phyloP scores from a whole-genome alignment of 2,797 vertebrate genomes.

The Hoplostethus atlanticus region DNA sequence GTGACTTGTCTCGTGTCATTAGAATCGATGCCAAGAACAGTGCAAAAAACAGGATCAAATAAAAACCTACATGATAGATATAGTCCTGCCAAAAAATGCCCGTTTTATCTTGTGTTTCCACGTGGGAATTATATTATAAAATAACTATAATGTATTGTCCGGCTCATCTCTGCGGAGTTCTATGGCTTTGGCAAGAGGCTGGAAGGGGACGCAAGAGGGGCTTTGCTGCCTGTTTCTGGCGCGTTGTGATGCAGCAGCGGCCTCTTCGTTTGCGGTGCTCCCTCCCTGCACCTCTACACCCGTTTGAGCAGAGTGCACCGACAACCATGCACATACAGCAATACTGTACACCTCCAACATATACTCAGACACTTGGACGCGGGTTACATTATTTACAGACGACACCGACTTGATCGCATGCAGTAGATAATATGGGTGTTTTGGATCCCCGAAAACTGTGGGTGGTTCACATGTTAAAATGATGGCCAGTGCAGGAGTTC shows the following conservation, averaged over 20 bases:
- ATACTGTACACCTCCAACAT: constrained; percentile 41
- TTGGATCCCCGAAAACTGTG: constrained; percentile 14
- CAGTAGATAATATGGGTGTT: constrained; percentile 46
- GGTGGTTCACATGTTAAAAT: constrained; percentile 37
- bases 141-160: constrained; percentile 29
- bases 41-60: background rate
- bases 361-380: constrained; percentile 52
- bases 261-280: constrained; percentile 11
- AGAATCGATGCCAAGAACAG: constrained; percentile 36
- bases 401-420: constrained; percentile 72
- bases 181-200: constrained; percentile 82
- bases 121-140: constrained; percentile 40
- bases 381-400: constrained; percentile 69
- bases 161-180: constrained; percentile 70
- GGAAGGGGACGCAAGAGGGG: constrained; percentile 60
- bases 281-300: constrained; percentile 59
- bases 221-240: background rate
- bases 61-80: constrained; percentile 23
- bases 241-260: constrained; percentile 39
- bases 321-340: constrained; percentile 69
- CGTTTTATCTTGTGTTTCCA: constrained; percentile 47
- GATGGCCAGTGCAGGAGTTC: constrained; percentile 69
- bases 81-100: constrained; percentile 32
- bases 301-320: constrained; percentile 69
- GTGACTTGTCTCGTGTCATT: constrained; percentile 15